These are phyloP conservation scores for Orthosia gothica DNA, from an alignment of 2,888 invertebrate genomes.

Conservation along the genomic window DNA sequence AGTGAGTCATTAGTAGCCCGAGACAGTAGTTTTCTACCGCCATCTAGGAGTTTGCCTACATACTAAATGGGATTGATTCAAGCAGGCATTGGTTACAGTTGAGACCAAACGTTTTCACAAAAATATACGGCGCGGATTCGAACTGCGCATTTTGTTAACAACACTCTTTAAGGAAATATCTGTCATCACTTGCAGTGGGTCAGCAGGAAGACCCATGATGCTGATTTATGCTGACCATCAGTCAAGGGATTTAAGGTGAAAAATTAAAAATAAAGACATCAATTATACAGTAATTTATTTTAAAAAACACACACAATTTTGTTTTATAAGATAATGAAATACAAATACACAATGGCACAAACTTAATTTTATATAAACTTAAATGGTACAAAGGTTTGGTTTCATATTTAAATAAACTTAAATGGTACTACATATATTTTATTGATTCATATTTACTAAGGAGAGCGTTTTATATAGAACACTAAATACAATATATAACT, in stretches of 20 bases:
- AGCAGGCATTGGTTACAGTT: too few relatives aligned
- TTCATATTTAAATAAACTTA: constrained; percentile 39
- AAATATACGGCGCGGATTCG: too few relatives aligned
- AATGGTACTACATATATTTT: constrained; percentile 20
- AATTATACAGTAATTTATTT: constrained; percentile 52
- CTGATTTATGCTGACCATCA: too few relatives aligned
- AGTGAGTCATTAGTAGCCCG: too few relatives aligned
- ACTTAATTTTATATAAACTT: constrained; percentile 36
- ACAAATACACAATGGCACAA: constrained; percentile 59
- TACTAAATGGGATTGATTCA: too few relatives aligned
- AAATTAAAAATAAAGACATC: constrained; percentile 21
- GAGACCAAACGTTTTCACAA: too few relatives aligned
- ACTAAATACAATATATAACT: constrained; percentile 11
- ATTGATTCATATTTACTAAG: constrained; percentile 22
- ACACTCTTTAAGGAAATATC: too few relatives aligned
- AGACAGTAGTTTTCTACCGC: too few relatives aligned
- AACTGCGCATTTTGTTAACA: too few relatives aligned
- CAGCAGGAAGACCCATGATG: not conserved
- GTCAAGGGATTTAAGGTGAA: too few relatives aligned
- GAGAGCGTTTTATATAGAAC: constrained; percentile 19
- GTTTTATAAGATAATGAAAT: constrained; percentile 47
- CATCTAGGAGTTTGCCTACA: too few relatives aligned
- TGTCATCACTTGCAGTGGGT: too few relatives aligned
- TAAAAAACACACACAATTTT: constrained; percentile 47
- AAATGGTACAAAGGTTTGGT: constrained; percentile 42